Evolutionary conservation across 30 jellyfish, hydroid and myxozoan species (phyloP).

Genomic region (Rhopilema esculentum): DNA sequence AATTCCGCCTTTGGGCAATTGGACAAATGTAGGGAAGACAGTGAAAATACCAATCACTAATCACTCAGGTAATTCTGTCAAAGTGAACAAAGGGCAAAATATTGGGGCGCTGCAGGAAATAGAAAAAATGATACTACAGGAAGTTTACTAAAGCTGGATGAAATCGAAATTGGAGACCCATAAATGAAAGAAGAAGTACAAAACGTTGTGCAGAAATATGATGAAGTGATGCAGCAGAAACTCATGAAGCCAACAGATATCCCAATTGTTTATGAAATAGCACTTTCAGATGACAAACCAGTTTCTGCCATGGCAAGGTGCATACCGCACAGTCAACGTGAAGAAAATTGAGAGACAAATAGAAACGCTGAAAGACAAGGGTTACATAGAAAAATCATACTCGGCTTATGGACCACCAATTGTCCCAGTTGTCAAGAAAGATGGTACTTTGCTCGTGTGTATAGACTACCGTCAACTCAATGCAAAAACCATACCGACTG

Average conservation of each 20-base stretch:
- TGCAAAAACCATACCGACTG: no score
- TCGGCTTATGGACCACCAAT: no score
- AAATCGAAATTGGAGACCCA: not conserved
- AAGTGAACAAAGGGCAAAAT: slow-evolving; percentile 3
- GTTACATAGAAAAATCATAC: no score
- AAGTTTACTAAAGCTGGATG: not conserved
- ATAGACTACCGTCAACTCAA: no score
- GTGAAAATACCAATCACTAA: not conserved
- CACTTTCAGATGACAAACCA: not conserved
- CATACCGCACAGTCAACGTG: no score
- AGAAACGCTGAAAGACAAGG: no score
- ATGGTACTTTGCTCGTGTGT: no score
- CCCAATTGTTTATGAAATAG: not conserved
- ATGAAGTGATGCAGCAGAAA: not conserved
- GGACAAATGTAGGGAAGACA: not conserved
- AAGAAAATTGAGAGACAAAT: no score
- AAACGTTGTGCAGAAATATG: not conserved
- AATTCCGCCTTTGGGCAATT: no score
- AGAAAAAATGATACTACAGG: not conserved
- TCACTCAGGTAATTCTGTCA: not conserved
- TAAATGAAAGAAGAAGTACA: not conserved
- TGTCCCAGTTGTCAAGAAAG: no score
- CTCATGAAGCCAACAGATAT: not conserved
- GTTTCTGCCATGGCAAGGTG: slow-evolving; percentile 3
- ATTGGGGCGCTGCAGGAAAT: not conserved